phyloP scores from a whole-genome alignment of 2,113 vertebrate genomes.

The Nycticryphes semicollaris region DNA sequence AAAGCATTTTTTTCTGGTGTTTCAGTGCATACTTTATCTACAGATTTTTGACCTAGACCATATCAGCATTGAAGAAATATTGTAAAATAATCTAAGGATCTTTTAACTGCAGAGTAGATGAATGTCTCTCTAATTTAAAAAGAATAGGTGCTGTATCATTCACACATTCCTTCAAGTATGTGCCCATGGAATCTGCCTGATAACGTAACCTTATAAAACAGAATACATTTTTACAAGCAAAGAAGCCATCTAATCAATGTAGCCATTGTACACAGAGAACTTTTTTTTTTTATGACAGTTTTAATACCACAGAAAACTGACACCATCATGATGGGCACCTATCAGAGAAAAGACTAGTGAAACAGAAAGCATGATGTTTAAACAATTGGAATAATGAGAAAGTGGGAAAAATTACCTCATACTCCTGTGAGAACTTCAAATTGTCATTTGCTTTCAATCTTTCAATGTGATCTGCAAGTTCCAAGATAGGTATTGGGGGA shows the following conservation, averaged over 20 bases:
- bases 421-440: slow-evolving; percentile 98
- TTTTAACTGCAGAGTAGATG: neutral
- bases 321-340: neutral
- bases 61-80: neutral
- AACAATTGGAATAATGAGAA: neutral
- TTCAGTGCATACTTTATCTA: neutral
- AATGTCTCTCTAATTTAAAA: neutral
- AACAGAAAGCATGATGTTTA: neutral
- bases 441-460: slow-evolving; percentile 98
- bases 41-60: neutral
- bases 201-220: neutral
- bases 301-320: neutral
- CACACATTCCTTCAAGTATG: neutral
- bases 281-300: neutral
- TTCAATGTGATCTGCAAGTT: slow-evolving; percentile 96
- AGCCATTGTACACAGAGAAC: neutral
- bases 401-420: slow-evolving; percentile 82
- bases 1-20: neutral
- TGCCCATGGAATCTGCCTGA: neutral
- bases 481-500: slow-evolving; percentile 94
- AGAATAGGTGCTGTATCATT: neutral
- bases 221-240: neutral
- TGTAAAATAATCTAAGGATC: neutral
- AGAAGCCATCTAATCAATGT: neutral
- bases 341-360: neutral